Conservation (phyloP, 1,140 invertebrate species). For the Radopholus similis region DNA sequence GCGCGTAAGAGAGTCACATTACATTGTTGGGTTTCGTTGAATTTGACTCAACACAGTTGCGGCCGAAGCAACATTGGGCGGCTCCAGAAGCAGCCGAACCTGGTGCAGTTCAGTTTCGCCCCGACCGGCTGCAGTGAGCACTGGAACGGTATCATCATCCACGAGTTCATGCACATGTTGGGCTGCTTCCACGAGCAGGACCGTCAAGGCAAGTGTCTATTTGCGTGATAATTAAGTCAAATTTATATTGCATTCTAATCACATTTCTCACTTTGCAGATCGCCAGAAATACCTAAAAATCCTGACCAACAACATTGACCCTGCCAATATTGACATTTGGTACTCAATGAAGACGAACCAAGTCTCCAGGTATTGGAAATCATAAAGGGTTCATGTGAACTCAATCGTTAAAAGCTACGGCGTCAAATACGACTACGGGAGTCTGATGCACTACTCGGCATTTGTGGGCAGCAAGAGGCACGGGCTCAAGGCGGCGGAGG, state of each 20-base stretch:
- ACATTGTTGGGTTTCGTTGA: neutral
- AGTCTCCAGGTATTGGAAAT: too few species aligned
- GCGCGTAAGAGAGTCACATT: neutral
- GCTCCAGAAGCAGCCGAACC: neutral
- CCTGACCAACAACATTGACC: too few species aligned
- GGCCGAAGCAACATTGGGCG: neutral
- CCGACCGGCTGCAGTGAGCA: too few species aligned
- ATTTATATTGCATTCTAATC: too few species aligned
- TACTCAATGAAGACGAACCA: too few species aligned
- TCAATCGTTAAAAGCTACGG: slow-evolving; percentile 31
- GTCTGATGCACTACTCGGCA: slow-evolving; percentile 47
- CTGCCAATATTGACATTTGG: too few species aligned
- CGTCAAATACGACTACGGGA: slow-evolving; percentile 44
- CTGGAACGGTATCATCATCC: neutral
- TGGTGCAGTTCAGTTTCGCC: neutral
- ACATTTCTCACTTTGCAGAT: too few species aligned
- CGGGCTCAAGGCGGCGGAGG: slow-evolving; percentile 40
- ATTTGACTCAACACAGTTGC: neutral
- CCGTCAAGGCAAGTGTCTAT: too few species aligned
- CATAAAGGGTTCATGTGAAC: neutral
- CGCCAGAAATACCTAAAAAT: too few species aligned
- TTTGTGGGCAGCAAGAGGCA: slow-evolving; percentile 22
- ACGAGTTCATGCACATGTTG: slow-evolving; percentile 4
- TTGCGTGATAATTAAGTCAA: too few species aligned
- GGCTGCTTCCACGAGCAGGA: neutral